These are phyloP conservation scores for Conops quadrifasciatus DNA, from an alignment of 2,888 invertebrate genomes.

Conservation along the genomic window DNA sequence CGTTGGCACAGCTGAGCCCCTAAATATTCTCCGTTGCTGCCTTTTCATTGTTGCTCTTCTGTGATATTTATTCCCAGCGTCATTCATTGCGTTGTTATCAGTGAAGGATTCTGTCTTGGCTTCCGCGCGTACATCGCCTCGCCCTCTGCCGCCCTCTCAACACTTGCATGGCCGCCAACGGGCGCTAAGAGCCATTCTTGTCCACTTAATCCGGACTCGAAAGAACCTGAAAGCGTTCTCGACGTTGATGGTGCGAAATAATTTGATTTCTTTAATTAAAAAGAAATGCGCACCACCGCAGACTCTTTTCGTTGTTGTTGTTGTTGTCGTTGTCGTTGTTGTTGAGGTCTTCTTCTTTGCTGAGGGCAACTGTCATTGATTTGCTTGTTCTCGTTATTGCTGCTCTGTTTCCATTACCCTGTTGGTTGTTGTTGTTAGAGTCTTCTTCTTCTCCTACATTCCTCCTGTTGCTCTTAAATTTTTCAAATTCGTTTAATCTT, in stretches of 20 bases:
- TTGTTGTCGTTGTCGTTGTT: background rate
- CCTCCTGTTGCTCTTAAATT: slow-evolving; percentile 11
- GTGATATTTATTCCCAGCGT: no score
- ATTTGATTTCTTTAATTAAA: slow-evolving; percentile 34
- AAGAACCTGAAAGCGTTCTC: background rate
- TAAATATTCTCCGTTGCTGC: background rate
- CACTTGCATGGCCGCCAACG: background rate
- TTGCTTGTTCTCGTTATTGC: background rate
- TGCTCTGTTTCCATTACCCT: slow-evolving; percentile 8
- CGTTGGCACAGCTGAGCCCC: no score
- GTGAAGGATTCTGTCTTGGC: background rate
- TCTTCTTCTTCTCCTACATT: slow-evolving; percentile 7
- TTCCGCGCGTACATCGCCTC: background rate
- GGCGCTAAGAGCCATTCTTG: no score
- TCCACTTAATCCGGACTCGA: no score
- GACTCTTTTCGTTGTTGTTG: background rate
- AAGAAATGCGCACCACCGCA: slow-evolving; percentile 18
- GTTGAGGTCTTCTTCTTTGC: background rate
- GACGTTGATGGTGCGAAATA: slow-evolving; percentile 29
- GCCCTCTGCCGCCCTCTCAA: background rate
- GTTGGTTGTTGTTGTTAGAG: slow-evolving; percentile 1
- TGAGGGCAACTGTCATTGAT: background rate
- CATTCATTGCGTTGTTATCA: no score
- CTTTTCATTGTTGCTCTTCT: no score
- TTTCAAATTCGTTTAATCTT: slow-evolving; percentile 22